Evolutionary conservation across 2,888 invertebrate genomes (phyloP).

Genomic region (Limulus polyphemus): DNA sequence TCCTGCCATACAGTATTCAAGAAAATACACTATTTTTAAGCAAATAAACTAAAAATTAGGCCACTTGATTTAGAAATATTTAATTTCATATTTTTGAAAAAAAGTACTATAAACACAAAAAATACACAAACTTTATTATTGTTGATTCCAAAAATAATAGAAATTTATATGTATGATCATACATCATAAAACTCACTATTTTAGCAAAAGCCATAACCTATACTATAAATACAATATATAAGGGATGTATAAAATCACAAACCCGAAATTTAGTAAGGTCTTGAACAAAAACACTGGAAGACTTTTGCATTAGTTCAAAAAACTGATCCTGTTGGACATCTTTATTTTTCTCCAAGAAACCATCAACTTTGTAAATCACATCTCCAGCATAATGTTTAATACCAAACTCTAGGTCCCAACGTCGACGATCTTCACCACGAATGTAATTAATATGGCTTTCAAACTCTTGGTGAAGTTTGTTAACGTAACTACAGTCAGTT

Average conservation of each 20-base stretch:
- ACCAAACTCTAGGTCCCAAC: slow-evolving; percentile 83
- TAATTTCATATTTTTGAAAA: no score
- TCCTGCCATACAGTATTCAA: slow-evolving; percentile 38
- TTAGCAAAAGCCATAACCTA: neutral
- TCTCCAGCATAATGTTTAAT: slow-evolving; percentile 78
- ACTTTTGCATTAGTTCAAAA: slow-evolving; percentile 74
- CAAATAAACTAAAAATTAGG: no score
- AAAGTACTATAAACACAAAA: no score
- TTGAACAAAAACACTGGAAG: slow-evolving; percentile 67
- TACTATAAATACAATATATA: neutral
- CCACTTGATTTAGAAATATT: no score
- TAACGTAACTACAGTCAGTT: slow-evolving; percentile 72
- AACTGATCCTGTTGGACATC: slow-evolving; percentile 87
- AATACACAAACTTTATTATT: no score
- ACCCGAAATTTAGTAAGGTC: slow-evolving; percentile 48
- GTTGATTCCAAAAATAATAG: no score
- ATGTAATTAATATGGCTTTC: slow-evolving; percentile 69
- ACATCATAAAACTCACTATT: no score
- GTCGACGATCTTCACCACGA: slow-evolving; percentile 66
- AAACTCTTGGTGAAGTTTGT: slow-evolving; percentile 75
- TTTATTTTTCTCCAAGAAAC: slow-evolving; percentile 82
- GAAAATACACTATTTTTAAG: no score
- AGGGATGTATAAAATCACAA: no score
- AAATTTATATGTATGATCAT: no score
- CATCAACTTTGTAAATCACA: slow-evolving; percentile 62